A percentile compares a stretch with the other conserved stretches of the same genome.
These are phyloP conservation scores for Limnodromus scolopaceus DNA, from an alignment of 2,797 vertebrate genomes.

Conservation along the genomic window DNA sequence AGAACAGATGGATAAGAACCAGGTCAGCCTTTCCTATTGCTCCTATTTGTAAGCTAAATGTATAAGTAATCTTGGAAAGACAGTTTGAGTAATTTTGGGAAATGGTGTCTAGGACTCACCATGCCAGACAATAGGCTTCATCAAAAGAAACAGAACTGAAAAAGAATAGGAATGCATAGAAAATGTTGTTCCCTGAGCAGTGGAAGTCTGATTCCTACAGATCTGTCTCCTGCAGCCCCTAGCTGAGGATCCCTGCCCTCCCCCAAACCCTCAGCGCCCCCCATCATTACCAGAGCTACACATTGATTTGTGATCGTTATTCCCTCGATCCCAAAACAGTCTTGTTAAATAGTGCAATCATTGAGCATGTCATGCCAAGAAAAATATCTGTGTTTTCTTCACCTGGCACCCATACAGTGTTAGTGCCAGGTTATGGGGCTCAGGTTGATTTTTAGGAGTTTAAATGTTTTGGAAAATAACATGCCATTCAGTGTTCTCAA, in stretches of 20 bases:
- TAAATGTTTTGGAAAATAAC: conserved; percentile 19
- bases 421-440: not conserved
- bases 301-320: not conserved
- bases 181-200: not conserved
- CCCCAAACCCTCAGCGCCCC: not conserved
- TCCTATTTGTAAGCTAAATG: not conserved
- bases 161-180: not conserved
- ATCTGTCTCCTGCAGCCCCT: not conserved
- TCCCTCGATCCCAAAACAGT: not conserved
- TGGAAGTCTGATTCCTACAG: not conserved
- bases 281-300: not conserved
- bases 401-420: not conserved
- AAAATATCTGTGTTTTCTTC: conserved; percentile 26
- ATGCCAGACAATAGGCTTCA: not conserved
- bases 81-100: not conserved
- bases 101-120: not conserved
- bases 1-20: conserved; percentile 32
- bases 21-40: not conserved
- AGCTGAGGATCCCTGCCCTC: not conserved
- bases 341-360: not conserved
- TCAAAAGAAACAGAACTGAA: not conserved
- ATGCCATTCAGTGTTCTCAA: not conserved
- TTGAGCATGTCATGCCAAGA: not conserved
- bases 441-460: conserved; percentile 17
- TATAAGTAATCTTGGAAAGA: conserved; percentile 10